These are phyloP conservation scores for Ammodytes dubius DNA, from an alignment of 2,113 vertebrate species.

Conservation along the genomic window DNA sequence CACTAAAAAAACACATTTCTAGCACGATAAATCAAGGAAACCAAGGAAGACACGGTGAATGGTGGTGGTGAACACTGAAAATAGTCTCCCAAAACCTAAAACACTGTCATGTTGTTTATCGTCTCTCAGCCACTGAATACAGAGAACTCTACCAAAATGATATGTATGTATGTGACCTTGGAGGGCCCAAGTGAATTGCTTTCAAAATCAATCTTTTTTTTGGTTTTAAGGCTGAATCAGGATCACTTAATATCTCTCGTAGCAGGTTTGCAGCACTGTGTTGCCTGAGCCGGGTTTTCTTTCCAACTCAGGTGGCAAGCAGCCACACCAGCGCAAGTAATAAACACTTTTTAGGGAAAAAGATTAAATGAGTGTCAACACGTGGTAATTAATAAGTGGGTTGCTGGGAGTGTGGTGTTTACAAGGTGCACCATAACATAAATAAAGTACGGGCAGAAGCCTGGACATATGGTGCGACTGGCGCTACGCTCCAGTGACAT, in stretches of 20 bases:
- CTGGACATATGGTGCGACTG: constrained; percentile 85
- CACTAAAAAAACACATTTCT: background rate
- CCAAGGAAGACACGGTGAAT: constrained; percentile 6
- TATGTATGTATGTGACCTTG: constrained; percentile 25
- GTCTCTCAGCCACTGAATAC: constrained; percentile 40
- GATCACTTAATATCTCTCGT: constrained; percentile 17
- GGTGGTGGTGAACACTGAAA: constrained; percentile 40
- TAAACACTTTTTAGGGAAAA: constrained; percentile 89
- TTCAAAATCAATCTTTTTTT: background rate
- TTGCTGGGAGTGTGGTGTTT: constrained; percentile 84
- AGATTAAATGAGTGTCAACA: constrained; percentile 86
- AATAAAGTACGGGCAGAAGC: constrained; percentile 83
- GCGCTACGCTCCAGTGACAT: constrained; percentile 79
- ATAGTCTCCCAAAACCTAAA: constrained; percentile 46
- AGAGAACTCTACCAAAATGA: constrained; percentile 51
- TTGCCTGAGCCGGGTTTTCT: constrained; percentile 69
- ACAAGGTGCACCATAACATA: constrained; percentile 83
- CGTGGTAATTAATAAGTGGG: constrained; percentile 86
- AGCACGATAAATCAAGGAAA: constrained; percentile 21
- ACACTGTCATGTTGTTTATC: constrained; percentile 43
- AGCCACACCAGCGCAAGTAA: constrained; percentile 81
- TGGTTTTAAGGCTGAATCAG: constrained; percentile 29
- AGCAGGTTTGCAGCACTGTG: constrained; percentile 48
- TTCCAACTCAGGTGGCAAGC: constrained; percentile 68
- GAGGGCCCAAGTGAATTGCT: background rate